Base-by-base conservation (phyloP, 2,113 vertebrate species). In the Pelobates fuscus region DNA sequence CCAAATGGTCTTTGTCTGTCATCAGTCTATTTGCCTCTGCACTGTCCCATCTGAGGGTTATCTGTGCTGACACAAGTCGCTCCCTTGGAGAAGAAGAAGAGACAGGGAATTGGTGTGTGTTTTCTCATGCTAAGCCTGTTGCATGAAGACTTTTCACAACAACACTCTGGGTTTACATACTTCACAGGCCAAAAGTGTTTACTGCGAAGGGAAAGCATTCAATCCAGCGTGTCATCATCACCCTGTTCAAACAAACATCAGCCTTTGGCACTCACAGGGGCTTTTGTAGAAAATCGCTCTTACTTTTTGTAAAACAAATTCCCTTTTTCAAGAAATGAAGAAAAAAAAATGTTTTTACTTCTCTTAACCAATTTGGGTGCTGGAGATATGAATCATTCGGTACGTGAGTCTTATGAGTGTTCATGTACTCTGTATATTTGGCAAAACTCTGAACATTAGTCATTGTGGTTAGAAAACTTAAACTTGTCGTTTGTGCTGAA, bases 101-200 rank as follows among this genome's bases (percentile, higher is more conserved):
- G 6, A 61, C 37, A 0, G 63, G 27, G 77, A 67, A 67, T 26
- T 70, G 77, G 67, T 77, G 72, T 79, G 8, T 79, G 80, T 83
- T 85, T 70, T 80, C 81, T 84, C 61, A 68, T 25, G 66, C 80
- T 78, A 80, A 84, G 81, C 78, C 71, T 61, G 74, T 20, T 12
- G 77, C 77, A 46, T 25, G 78, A 79, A 79, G 60, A 25, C 80
- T 79, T 81, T 52, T 81, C 79, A 86, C 80, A 85, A 49, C 82
- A 84, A 67, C 82, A 81, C 78, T 84, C 79, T 80, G 73, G 0
- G 0, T 74, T 18, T 63, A 75, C 54, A 82, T 81, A 76, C 77
- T 32, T 25, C 78, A 76, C 30, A 29, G 77, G 74, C 79, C 3
- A 74, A 1, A 0, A 0, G 8, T 1, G 0, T 27, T 21, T 25